Evolutionary conservation across 2,888 invertebrate genomes (phyloP).

Genomic region (Metacarcinus magister): DNA sequence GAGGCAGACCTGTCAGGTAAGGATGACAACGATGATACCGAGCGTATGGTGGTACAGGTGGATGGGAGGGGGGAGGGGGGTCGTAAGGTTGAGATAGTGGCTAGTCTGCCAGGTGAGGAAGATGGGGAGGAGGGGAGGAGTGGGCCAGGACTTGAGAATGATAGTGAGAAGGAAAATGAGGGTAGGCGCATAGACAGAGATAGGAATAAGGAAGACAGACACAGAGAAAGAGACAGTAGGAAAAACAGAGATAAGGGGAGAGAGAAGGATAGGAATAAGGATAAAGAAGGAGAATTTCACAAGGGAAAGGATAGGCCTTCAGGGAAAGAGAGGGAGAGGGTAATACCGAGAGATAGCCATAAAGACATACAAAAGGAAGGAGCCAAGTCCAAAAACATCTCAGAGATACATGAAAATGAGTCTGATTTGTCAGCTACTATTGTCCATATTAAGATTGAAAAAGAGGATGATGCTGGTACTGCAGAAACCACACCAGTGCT

Average conservation of each 20-base stretch:
- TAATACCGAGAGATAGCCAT: slow-evolving; percentile 34
- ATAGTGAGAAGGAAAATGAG: slow-evolving; percentile 75
- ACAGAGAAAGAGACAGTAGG: slow-evolving; percentile 63
- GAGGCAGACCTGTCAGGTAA: slow-evolving; percentile 81
- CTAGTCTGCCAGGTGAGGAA: slow-evolving; percentile 58
- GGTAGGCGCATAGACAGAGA: slow-evolving; percentile 67
- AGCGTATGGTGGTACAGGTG: slow-evolving; percentile 79
- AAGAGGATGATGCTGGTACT: slow-evolving; percentile 67
- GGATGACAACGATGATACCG: slow-evolving; percentile 73
- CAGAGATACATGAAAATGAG: slow-evolving; percentile 39
- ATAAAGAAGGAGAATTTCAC: slow-evolving; percentile 57
- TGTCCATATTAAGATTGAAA: slow-evolving; percentile 77
- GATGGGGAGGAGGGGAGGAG: background rate
- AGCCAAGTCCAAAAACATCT: slow-evolving; percentile 39
- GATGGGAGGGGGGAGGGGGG: slow-evolving; percentile 75
- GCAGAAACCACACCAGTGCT: slow-evolving; percentile 57
- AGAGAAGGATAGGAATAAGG: slow-evolving; percentile 65
- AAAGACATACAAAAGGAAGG: slow-evolving; percentile 49
- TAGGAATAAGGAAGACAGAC: slow-evolving; percentile 68
- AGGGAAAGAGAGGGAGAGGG: slow-evolving; percentile 66
- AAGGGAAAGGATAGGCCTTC: slow-evolving; percentile 58
- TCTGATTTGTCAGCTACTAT: slow-evolving; percentile 69
- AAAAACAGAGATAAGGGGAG: slow-evolving; percentile 52
- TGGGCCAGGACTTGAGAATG: slow-evolving; percentile 67
- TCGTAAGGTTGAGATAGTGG: slow-evolving; percentile 76